These are phyloP conservation scores for Centropus bengalensis DNA, from an alignment of 2,113 vertebrate genomes.

Conservation along the genomic window DNA sequence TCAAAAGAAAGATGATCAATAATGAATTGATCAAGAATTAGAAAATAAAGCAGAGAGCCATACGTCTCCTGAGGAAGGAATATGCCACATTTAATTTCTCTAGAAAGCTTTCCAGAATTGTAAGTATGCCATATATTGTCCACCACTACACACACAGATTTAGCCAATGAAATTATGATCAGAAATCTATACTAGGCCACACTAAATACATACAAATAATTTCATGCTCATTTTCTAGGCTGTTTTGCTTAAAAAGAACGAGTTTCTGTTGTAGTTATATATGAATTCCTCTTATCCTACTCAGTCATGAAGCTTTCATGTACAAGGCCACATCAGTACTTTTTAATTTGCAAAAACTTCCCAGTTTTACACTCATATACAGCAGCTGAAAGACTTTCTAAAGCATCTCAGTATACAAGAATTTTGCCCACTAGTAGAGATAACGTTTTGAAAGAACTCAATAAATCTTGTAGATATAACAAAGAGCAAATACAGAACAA, in stretches of 20 bases:
- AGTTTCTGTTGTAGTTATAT: not conserved
- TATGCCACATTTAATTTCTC: not conserved
- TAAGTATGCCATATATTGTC: not conserved
- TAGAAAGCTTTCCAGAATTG: not conserved
- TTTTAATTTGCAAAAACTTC: not conserved
- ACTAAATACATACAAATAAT: not conserved
- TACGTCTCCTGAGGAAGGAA: not conserved
- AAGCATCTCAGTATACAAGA: not conserved
- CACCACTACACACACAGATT: not conserved
- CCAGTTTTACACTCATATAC: fast-evolving
- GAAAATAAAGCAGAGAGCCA: not conserved
- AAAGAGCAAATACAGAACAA: not conserved
- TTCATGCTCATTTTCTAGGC: not conserved
- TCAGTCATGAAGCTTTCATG: not conserved
- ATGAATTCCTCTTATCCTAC: not conserved
- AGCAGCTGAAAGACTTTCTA: not conserved
- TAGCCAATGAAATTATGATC: not conserved
- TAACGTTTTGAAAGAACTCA: not conserved
- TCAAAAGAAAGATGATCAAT: not conserved
- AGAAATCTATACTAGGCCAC: not conserved
- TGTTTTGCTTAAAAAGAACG: not conserved
- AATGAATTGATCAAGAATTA: not conserved
- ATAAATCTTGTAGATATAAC: not conserved
- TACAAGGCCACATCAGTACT: not conserved
- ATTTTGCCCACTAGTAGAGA: not conserved